Conservation (phyloP, 2,888 invertebrate genomes). For the Phlogophora meticulosa region DNA sequence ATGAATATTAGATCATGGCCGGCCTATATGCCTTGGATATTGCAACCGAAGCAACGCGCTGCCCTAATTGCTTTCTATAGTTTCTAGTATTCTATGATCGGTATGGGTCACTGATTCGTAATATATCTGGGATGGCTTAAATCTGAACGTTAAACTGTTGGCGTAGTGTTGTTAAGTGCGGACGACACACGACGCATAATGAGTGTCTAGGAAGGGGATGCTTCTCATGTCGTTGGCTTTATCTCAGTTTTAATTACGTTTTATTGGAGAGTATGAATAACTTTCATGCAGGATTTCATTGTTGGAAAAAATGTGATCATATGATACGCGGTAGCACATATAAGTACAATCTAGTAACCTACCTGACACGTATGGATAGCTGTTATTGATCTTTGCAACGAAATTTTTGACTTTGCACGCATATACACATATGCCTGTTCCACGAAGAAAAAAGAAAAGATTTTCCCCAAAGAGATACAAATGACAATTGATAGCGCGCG, state of each 20-base stretch:
- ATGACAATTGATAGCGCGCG: conserved; percentile 53
- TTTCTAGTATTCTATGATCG: conserved; percentile 44
- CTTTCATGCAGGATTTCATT: not conserved
- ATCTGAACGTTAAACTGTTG: conserved; percentile 68
- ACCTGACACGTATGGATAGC: not conserved
- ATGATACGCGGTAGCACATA: too few species aligned
- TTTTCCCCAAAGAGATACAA: conserved; percentile 32
- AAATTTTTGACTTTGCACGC: not conserved
- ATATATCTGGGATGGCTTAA: conserved; percentile 49
- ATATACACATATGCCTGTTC: not conserved
- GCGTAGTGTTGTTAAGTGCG: conserved; percentile 69
- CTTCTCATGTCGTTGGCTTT: conserved; percentile 40
- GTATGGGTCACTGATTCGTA: conserved; percentile 34
- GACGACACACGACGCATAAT: conserved; percentile 76
- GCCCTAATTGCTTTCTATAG: conserved; percentile 78
- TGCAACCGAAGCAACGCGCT: conserved; percentile 72
- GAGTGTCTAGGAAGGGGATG: conserved; percentile 55
- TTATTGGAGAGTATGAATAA: conserved; percentile 22
- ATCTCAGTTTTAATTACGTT: conserved; percentile 42
- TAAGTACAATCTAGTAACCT: too few species aligned
- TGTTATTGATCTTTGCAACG: not conserved
- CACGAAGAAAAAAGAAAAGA: conserved; percentile 16
- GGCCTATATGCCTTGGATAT: conserved; percentile 81
- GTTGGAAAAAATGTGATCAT: not conserved
- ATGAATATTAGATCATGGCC: conserved; percentile 89